These are phyloP conservation scores for Chaetodon auriga DNA, from an alignment of 2,113 vertebrate genomes.

Conservation along the genomic window DNA sequence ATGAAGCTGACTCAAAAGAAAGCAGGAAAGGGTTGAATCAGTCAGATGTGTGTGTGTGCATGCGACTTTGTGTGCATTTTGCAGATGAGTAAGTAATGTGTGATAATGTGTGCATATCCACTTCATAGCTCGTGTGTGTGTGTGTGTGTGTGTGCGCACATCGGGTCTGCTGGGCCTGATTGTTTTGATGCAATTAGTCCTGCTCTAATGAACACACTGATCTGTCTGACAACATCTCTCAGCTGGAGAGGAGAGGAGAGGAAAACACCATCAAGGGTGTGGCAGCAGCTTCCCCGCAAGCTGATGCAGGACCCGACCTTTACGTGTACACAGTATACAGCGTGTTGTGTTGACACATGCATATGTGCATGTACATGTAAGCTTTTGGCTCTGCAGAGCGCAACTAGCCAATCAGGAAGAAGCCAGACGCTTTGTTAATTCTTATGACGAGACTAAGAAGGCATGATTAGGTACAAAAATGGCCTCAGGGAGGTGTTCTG, in stretches of 20 bases:
- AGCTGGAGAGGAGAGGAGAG: constrained; percentile 5
- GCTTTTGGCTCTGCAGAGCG: background rate
- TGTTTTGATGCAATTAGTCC: constrained; percentile 68
- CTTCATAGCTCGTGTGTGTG: constrained; percentile 16
- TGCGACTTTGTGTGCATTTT: constrained; percentile 23
- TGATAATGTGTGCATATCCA: constrained; percentile 34
- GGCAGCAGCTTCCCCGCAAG: background rate
- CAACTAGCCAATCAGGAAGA: background rate
- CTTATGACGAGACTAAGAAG: background rate
- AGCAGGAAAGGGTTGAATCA: background rate
- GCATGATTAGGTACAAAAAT: background rate
- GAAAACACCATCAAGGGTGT: background rate
- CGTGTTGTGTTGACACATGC: background rate
- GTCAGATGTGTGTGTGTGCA: constrained; percentile 4
- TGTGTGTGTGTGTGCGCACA: background rate
- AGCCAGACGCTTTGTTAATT: too few species aligned
- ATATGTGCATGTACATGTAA: background rate
- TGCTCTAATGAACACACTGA: constrained; percentile 67
- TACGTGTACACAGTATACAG: background rate
- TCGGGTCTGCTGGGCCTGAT: constrained; percentile 30
- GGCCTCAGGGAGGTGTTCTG: background rate
- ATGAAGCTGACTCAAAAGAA: background rate
- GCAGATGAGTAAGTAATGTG: constrained; percentile 52
- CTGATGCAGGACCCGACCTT: constrained; percentile 15
- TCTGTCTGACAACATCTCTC: constrained; percentile 59